Percentiles rank a stretch among this genome's conserved stretches.
Conservation (phyloP, 2,888 invertebrate species). For the Folsomia manolachei region DNA sequence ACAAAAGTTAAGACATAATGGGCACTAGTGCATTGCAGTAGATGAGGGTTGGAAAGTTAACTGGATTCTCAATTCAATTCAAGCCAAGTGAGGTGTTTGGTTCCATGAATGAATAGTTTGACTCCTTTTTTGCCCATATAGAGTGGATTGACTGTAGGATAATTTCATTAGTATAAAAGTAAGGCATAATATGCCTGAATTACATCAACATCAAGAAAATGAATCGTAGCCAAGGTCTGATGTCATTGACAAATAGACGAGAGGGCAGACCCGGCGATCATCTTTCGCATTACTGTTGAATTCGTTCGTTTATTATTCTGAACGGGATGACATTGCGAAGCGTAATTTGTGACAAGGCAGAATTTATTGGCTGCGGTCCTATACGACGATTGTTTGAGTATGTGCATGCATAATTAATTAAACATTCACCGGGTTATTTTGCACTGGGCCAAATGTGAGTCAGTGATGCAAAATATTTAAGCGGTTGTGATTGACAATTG, state of each 20-base stretch:
- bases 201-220: too few relatives aligned
- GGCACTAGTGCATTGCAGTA: too few relatives aligned
- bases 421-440: background rate
- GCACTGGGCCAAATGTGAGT: background rate
- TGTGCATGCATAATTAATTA: constrained; percentile 1
- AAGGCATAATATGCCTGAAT: too few relatives aligned
- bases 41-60: too few relatives aligned
- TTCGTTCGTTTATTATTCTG: too few relatives aligned
- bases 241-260: background rate
- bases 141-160: too few relatives aligned
- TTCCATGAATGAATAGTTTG: background rate
- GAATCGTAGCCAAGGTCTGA: background rate
- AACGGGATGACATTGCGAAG: background rate
- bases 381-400: background rate
- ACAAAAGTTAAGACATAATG: background rate
- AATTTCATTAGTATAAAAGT: too few relatives aligned
- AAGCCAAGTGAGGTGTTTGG: background rate
- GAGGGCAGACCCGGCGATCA: too few relatives aligned
- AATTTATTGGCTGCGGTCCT: background rate
- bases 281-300: too few relatives aligned
- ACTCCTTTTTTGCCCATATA: too few relatives aligned
- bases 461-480: background rate
- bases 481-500: background rate
- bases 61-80: background rate
- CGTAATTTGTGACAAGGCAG: background rate